These are phyloP conservation scores for silkworm (Bombyx mori) DNA, from an alignment of 1,140 invertebrate genomes.

Conservation along the genomic window ASM3026992v2 NC_085107.1:6112001-6112500, in stretches of 20 bases:
- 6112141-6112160: conserved; percentile 46
- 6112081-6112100: conserved; percentile 24
- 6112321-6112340: too few relatives aligned
- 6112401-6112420: too few relatives aligned
- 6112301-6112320: not conserved
- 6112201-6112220: conserved; percentile 14
- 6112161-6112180: conserved; percentile 27
- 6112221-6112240: conserved; percentile 32
- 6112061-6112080: conserved; percentile 21
- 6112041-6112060: conserved; percentile 15
- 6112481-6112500: too few relatives aligned
- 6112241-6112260: conserved; percentile 24
- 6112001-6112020: conserved; percentile 19
- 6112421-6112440: too few relatives aligned
- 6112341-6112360: too few relatives aligned
- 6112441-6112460: too few relatives aligned
- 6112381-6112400: too few relatives aligned
- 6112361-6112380: too few relatives aligned
- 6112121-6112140: conserved; percentile 61
- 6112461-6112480: too few relatives aligned
- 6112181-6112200: conserved; percentile 20
- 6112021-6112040: conserved; percentile 18
- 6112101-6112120: conserved; percentile 27
- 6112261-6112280: conserved; percentile 5
- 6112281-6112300: too few relatives aligned